Base-by-base conservation (phyloP, 2,797 vertebrate species). In the Sphenopsis melanotis region DNA sequence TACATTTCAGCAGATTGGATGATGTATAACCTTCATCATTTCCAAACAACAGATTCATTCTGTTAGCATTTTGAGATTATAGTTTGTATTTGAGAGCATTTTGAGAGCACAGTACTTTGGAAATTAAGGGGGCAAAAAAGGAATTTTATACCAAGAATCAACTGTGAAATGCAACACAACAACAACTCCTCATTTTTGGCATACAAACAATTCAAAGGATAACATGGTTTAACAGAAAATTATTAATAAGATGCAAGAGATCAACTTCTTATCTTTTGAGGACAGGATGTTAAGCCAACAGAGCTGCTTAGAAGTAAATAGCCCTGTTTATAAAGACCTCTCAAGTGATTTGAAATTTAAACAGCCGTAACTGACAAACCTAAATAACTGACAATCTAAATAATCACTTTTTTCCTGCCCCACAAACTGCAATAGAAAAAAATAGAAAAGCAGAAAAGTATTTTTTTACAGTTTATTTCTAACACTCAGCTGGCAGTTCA, bases 401-500 rank as follows among this genome's bases (percentile, higher is more conserved):
- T 2, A 75, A 37, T 30, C 16, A 6, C 41, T 87, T 75, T 46
- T 65, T 61, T 24, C 36, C 37, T 29, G 32, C 36, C 36, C 55
- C 49, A 78, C n/a, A 61, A 91, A 83, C 50, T 42, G 36, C 55
- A 77, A 65, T 8, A 81, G 55, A 34, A 82, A 87, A 32, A 60
- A 60, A 23, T 3, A 89, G 44, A 72, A 87, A 89, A 57, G 4
- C 27, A 85, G 64, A 77, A 47, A 83, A 93, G 56, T n/a, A 68
- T 53, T 90, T 91, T 93, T 72, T 85, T 37, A 50, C 71, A 87
- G 91, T 79, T 94, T 86, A 76, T 66, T 91, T 83, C 85, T 60
- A 83, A 39, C 83, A 77, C 74, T 92, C 88, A 93, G 78, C 75
- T 91, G 91, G 94, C 86, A 94, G 79, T 85, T 93, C 89, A 93